Base-by-base conservation (phyloP, 2,888 invertebrate genomes). In the Rhingia campestris region DNA sequence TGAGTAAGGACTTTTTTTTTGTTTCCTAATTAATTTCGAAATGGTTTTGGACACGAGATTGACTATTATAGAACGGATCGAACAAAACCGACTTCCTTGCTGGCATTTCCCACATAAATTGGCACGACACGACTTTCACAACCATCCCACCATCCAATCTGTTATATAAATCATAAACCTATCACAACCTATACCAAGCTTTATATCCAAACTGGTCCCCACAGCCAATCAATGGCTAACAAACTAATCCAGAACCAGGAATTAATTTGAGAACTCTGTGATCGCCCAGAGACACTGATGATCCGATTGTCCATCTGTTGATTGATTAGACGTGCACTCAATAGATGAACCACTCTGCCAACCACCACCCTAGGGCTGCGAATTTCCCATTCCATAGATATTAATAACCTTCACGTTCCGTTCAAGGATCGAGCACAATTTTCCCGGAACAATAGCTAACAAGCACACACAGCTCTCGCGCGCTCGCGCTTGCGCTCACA, bases 251-350 rank as follows among this genome's bases (percentile, higher is more conserved):
- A 79, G 79, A 75, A 80, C 80, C 69, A 80, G 75, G 70, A 84
- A 84, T 84, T 80, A 80, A 80, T 84, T 80, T 75, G 51, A 49
- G 51, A 66, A 70, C 66, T 22, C 22, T 84, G 80, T 84, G 74
- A 80, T 69, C 80, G 84, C 84, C 80, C 43, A 54, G 49, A 84
- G 84, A 80, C 80, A 84, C 75, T 75, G 80, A 84, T 84, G 84
- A 80, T 84, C 84, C 74, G 80, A 84, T 84, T 84, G 84, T 84
- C 80, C 75, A 80, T 80, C 69, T 70, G 70, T 70, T 84, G 84
- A 84, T 84, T 79, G 84, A 80, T 84, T 84, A 61, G 74, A 80
- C 80, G 74, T 84, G 74, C 70, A 75, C 43, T 54, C 69, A 80
- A 64, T 66, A 51, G 49, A 66, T 47, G 70, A 35, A 9, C 6